A percentile compares a stretch with the other conserved stretches of the same genome.
Conservation (phyloP, 2,797 vertebrate genomes). For the Sternotherus odoratus region DNA sequence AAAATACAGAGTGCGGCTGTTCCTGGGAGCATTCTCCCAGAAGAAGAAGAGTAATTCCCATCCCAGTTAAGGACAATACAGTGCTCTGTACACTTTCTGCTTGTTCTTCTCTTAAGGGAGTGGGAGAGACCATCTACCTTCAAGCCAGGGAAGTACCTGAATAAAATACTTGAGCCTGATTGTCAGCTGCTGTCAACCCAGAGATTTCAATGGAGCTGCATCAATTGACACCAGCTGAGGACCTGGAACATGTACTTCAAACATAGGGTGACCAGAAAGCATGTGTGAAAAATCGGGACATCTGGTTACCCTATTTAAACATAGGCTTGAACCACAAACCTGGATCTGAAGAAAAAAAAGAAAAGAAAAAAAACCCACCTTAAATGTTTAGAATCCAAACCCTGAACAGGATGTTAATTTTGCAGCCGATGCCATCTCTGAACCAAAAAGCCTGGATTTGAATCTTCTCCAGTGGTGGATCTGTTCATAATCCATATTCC, state of each 20-base stretch:
- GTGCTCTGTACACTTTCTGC: background rate
- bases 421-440: background rate
- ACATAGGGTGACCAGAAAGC: background rate
- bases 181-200: no score
- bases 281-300: no score
- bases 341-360: no score
- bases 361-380: background rate
- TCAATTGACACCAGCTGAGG: background rate
- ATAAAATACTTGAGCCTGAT: background rate
- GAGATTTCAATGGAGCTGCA: background rate
- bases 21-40: background rate
- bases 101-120: background rate
- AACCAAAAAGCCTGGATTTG: background rate
- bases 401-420: background rate
- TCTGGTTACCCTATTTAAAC: background rate
- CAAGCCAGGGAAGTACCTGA: background rate
- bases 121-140: background rate
- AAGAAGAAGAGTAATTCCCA: background rate
- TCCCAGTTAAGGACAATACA: background rate
- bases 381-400: background rate
- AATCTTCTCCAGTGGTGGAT: background rate
- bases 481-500: background rate
- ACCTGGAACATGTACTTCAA: background rate
- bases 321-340: background rate
- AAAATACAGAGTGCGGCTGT: conserved; percentile 29